Conservation (phyloP, 2,888 invertebrate genomes). For the Eupithecia subfuscata region DNA sequence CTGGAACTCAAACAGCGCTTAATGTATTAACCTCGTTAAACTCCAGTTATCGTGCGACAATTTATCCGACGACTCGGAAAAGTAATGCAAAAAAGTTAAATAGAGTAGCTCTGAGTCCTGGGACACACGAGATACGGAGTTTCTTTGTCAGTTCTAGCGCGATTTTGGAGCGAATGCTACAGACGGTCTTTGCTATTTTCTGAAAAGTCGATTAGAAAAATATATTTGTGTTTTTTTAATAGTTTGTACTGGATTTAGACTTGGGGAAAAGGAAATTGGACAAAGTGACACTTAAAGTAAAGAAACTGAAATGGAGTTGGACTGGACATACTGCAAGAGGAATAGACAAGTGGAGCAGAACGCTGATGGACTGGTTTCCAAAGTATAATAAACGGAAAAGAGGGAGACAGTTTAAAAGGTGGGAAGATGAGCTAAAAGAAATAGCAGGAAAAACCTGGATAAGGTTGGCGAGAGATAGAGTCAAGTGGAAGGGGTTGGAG, state of each 20-base stretch:
- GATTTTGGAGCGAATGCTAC: conserved; percentile 20
- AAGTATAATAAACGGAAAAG: too few relatives aligned
- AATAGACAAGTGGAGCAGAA: too few relatives aligned
- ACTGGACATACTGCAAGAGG: too few relatives aligned
- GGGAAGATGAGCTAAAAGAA: too few relatives aligned
- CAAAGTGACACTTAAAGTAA: too few relatives aligned
- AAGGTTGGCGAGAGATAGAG: too few relatives aligned
- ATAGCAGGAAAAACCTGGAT: too few relatives aligned
- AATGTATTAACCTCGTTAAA: conserved; percentile 80
- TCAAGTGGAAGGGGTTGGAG: too few relatives aligned
- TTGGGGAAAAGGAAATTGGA: too few relatives aligned
- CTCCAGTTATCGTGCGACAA: conserved; percentile 75
- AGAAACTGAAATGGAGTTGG: too few relatives aligned
- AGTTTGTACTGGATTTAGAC: neutral
- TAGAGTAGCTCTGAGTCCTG: conserved; percentile 62
- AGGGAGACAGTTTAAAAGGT: too few relatives aligned
- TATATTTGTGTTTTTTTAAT: neutral
- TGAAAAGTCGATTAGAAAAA: neutral
- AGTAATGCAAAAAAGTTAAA: conserved; percentile 75
- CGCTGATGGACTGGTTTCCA: too few relatives aligned
- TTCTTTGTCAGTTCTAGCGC: conserved; percentile 40
- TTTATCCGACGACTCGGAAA: conserved; percentile 71
- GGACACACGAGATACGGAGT: conserved; percentile 44
- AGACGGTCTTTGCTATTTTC: conserved; percentile 1
- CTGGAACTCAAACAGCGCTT: conserved; percentile 70